Evolutionary conservation across 1,140 invertebrate genomes (phyloP), one percentile per base, ranked within the genome.

Genomic region (Heliconius congener): DNA sequence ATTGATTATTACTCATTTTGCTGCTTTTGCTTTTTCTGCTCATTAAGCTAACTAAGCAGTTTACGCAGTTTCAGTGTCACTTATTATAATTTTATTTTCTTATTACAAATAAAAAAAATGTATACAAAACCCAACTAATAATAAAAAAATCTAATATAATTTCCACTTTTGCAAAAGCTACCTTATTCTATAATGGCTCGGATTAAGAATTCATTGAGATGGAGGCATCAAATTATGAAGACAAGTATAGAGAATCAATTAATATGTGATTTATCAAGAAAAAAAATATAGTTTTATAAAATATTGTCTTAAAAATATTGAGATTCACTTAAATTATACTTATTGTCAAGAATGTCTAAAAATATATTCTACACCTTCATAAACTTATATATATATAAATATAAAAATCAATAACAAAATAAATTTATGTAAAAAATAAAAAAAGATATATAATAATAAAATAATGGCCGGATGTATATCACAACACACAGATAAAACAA

Each of bases 391-490:
- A 76, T 37, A 77, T 42, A 70, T n/a, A 78, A 70, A 66, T 60
- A 74, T 55, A 77, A 70, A 74, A 66, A 70, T 71, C 46, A 78
- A 75, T 2, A 66, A 66, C 60, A 30, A 66, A 66, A 66, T 66
- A 13, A 66, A 66, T 27, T 16, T 16, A 66, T 52, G 27, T 66
- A 8, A 13, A 82, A 42, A 42, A 34, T 50, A 76, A 76, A 55
- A 27, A 73, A 78, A 66, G n/a, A 52, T 8, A 52, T 18, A 52
- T 57, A 71, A 27, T 77, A 83, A 76, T 73, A 78, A 79, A 23
- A 83, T 77, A 82, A 83, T 86, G 86, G 86, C 86, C 84, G 84
- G 88, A 86, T 81, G 73, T 60, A 82, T 84, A 85, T 84, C 85
- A 86, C 82, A 81, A 78, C 76, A 77, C 18, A 77, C 27, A 52